These are phyloP conservation scores for Lophura nycthemera DNA, from an alignment of 2,113 vertebrate species.

Conservation along the genomic window DNA sequence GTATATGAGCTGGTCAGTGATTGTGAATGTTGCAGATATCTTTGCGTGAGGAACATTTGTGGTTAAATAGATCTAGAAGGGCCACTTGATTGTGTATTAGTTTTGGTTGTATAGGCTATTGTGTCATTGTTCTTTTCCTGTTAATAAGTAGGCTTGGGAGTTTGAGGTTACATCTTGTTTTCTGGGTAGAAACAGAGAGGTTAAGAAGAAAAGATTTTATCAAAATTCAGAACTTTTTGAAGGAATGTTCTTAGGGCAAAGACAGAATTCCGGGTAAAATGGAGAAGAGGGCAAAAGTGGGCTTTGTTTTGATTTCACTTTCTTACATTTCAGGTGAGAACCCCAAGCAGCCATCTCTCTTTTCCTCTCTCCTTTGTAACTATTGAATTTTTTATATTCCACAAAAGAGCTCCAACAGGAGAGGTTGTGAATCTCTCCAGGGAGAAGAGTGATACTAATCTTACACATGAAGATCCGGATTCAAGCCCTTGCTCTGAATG, in stretches of 20 bases:
- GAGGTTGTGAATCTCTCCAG: slow-evolving; percentile 9
- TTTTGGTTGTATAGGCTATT: neutral
- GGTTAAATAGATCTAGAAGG: neutral
- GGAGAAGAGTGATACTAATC: neutral
- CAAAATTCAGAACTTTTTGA: neutral
- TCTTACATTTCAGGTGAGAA: neutral
- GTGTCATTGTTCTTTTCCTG: neutral
- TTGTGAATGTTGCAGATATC: neutral
- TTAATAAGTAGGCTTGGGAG: neutral
- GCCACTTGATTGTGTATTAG: neutral
- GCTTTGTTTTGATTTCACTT: neutral
- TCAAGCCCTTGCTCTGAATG: slow-evolving; percentile 42
- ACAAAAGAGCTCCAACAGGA: neutral
- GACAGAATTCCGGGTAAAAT: neutral
- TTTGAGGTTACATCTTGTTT: neutral
- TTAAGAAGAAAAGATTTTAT: neutral
- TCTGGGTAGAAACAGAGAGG: neutral
- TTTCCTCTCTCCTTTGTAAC: neutral
- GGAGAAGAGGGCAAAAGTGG: neutral
- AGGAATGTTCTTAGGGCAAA: neutral
- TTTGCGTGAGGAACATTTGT: neutral
- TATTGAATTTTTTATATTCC: slow-evolving; percentile 17
- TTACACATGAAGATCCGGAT: slow-evolving; percentile 38
- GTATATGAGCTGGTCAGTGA: neutral
- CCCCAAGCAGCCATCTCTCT: neutral